Percentiles rank a stretch among this genome's conserved stretches.
Conservation (phyloP, 2,113 vertebrate genomes). For the Lepus americanus region DNA sequence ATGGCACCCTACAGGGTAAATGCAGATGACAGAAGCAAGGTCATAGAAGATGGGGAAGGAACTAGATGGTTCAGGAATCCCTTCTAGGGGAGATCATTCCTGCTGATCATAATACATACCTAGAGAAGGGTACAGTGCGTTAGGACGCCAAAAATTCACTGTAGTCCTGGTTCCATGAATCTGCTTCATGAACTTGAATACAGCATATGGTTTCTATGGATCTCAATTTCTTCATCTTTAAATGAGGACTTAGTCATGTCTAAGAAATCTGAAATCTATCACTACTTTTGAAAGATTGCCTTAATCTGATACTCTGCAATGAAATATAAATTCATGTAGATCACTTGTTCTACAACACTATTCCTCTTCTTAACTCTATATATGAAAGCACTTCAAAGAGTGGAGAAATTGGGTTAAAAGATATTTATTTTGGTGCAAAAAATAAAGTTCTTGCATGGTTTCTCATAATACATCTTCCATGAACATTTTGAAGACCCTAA, state of each 20-base stretch:
- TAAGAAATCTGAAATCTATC: background rate
- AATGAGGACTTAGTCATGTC: background rate
- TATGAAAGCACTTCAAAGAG: background rate
- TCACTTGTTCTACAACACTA: background rate
- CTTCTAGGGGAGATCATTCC: background rate
- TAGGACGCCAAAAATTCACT: background rate
- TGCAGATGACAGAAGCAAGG: background rate
- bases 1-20: background rate
- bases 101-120: background rate
- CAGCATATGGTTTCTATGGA: background rate
- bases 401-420: too few relatives aligned
- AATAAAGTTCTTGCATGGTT: too few relatives aligned
- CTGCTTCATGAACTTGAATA: background rate
- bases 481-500: too few relatives aligned
- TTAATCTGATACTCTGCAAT: conserved; percentile 21
- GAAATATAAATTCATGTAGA: conserved; percentile 38
- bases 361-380: background rate
- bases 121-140: background rate
- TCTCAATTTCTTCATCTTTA: background rate
- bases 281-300: background rate
- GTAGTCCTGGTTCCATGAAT: background rate
- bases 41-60: background rate
- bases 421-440: too few relatives aligned
- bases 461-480: too few relatives aligned
- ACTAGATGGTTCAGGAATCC: background rate